These are phyloP conservation scores for Acinonyx jubatus DNA, from an alignment of 2,113 vertebrate species.

Conservation along the genomic window DNA sequence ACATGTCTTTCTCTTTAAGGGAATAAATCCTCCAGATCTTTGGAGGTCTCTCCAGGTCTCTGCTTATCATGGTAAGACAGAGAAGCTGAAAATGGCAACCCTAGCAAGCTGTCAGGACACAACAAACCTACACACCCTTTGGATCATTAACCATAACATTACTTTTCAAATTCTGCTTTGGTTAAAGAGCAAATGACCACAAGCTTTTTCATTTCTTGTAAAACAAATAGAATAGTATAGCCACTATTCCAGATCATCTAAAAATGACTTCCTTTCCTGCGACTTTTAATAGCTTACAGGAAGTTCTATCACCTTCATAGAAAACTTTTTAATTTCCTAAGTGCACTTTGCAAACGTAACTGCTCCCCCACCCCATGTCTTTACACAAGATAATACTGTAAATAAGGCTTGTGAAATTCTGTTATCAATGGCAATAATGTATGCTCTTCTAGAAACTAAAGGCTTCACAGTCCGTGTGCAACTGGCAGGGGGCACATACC, in stretches of 20 bases:
- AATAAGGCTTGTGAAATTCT: background rate
- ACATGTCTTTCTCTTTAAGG: background rate
- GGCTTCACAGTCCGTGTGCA: background rate
- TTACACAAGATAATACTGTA: background rate
- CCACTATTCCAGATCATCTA: background rate
- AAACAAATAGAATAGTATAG: background rate
- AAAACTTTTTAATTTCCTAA: background rate
- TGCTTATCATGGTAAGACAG: background rate
- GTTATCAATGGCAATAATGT: background rate
- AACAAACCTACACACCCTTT: background rate
- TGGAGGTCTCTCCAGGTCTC: background rate
- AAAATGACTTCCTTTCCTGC: slow-evolving; percentile 41
- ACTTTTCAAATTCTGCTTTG: slow-evolving; percentile 34
- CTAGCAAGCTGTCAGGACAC: too few species aligned
- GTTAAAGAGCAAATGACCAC: background rate
- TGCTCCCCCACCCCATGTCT: background rate
- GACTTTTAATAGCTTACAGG: slow-evolving; percentile 32
- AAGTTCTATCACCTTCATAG: background rate
- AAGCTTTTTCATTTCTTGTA: background rate
- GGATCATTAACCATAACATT: background rate
- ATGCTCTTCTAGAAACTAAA: background rate
- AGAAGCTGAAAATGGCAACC: background rate
- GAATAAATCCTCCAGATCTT: background rate
- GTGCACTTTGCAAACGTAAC: background rate
- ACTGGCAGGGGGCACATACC: background rate